Conservation (phyloP, 2,113 vertebrate genomes). For the Corythornis madagascariensis region DNA sequence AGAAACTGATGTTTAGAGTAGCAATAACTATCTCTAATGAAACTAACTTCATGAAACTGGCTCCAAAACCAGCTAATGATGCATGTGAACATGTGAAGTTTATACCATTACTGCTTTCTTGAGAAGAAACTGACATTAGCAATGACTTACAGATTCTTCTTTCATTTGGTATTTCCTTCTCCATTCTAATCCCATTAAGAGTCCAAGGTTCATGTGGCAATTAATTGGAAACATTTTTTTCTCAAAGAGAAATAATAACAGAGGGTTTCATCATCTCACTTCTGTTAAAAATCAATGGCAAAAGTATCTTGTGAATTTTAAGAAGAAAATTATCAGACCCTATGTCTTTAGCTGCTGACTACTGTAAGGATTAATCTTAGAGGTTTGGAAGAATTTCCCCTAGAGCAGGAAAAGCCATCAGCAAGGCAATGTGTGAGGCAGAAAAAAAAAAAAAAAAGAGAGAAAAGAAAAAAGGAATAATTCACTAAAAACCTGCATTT, state of each 20-base stretch:
- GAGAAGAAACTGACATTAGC: not conserved
- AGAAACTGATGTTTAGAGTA: not conserved
- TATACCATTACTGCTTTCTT: not conserved
- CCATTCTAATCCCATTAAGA: not conserved
- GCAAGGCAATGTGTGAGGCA: slow-evolving; percentile 22
- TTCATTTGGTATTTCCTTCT: not conserved
- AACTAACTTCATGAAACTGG: not conserved
- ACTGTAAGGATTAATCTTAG: not conserved
- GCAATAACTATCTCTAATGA: not conserved
- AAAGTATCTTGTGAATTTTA: not conserved
- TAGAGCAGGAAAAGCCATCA: slow-evolving; percentile 53
- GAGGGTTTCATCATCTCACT: not conserved
- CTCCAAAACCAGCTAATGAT: not conserved
- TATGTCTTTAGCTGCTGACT: not conserved
- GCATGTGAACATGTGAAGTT: not conserved
- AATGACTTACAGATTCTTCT: not conserved
- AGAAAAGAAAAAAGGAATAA: not conserved
- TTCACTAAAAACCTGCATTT: not conserved
- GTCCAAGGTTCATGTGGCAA: not conserved
- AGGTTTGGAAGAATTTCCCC: slow-evolving; percentile 41
- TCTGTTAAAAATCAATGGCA: not conserved
- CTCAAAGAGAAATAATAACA: not conserved
- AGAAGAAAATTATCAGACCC: not conserved
- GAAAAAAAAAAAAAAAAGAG: not conserved
- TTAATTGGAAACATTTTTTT: slow-evolving; percentile 1